phyloP scores from a whole-genome alignment of 1,140 invertebrate species.

The Vanessa tameamea region DNA sequence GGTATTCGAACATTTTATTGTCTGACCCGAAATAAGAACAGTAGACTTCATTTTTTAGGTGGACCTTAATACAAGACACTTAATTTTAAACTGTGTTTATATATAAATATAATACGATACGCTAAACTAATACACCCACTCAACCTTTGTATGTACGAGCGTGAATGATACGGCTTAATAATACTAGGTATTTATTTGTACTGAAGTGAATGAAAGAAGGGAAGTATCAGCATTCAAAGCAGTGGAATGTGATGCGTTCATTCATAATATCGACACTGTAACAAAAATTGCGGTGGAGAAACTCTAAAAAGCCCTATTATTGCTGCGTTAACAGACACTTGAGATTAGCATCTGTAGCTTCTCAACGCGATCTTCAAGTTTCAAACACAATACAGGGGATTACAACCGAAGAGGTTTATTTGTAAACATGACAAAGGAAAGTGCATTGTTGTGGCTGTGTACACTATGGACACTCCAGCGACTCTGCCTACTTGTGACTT shows the following conservation, averaged over 20 bases:
- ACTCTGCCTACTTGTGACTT: conserved; percentile 61
- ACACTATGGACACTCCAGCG: conserved; percentile 51
- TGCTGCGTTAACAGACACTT: conserved; percentile 77
- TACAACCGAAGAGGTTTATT: conserved; percentile 77
- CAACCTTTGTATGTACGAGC: conserved; percentile 5
- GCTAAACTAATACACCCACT: not conserved
- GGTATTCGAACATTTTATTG: conserved; percentile 35
- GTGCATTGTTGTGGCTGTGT: conserved; percentile 55
- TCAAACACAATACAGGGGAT: conserved; percentile 72
- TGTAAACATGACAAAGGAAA: conserved; percentile 77
- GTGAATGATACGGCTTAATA: conserved; percentile 17
- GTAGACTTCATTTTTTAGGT: conserved; percentile 11
- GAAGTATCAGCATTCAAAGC: conserved; percentile 65
- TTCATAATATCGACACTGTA: conserved; percentile 52
- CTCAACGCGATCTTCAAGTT: conserved; percentile 65
- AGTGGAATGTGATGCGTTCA: conserved; percentile 62
- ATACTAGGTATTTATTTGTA: conserved; percentile 19
- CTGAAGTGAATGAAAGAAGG: conserved; percentile 47
- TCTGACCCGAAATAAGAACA: conserved; percentile 24
- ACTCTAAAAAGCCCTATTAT: conserved; percentile 74
- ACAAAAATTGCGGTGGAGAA: conserved; percentile 63
- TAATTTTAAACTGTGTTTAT: conserved; percentile 18
- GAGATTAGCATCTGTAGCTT: conserved; percentile 79
- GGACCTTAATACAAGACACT: conserved; percentile 10
- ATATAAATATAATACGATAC: conserved; percentile 5